A percentile compares a stretch with the other conserved stretches of the same genome.
Conservation (phyloP, 2,113 vertebrate genomes). For the Piaya cayana region DNA sequence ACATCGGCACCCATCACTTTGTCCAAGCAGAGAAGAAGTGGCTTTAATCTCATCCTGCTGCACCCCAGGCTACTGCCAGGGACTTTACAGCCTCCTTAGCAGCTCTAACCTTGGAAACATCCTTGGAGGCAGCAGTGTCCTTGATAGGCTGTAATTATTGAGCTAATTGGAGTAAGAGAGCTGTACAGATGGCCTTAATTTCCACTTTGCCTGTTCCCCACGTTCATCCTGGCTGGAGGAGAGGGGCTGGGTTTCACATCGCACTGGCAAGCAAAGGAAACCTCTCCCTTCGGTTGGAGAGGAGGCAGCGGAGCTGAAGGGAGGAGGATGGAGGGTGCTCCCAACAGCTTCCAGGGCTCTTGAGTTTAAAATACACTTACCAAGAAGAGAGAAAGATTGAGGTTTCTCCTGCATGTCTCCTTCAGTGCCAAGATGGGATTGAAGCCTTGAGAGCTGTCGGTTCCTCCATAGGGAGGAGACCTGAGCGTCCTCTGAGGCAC, state of each 20-base stretch:
- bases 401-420: background rate
- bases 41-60: background rate
- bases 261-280: accelerated
- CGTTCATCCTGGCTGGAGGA: background rate
- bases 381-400: background rate
- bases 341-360: background rate
- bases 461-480: background rate
- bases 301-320: accelerated
- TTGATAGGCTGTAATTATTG: background rate
- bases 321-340: background rate
- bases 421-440: background rate
- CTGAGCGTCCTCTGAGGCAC: background rate
- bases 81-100: background rate
- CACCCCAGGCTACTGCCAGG: background rate
- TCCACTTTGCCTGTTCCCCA: background rate
- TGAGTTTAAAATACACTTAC: background rate
- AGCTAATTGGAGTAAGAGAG: constrained; percentile 40
- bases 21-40: background rate
- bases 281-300: no score
- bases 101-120: background rate
- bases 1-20: background rate
- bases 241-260: background rate
- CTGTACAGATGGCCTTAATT: background rate
- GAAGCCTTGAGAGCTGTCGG: background rate
- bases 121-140: background rate